Evolutionary conservation across 2,113 vertebrate species (phyloP).

Genomic region (Dasyurus viverrinus): DNA sequence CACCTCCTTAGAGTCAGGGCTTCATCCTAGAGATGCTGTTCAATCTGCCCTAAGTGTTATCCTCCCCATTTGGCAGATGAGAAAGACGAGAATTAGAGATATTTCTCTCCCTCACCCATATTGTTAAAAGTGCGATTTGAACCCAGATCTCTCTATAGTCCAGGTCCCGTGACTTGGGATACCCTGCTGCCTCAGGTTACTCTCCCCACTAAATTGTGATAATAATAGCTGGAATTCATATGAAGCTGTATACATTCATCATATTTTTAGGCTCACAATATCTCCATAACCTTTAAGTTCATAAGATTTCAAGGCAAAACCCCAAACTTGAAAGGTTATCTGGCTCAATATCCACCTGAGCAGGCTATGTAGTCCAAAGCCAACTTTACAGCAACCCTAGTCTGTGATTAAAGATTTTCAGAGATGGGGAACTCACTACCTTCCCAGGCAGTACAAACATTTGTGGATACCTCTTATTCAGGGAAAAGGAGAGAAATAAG

Average conservation of each 20-base stretch:
- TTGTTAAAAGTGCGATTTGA: background rate
- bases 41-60: background rate
- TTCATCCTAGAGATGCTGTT: background rate
- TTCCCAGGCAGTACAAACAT: background rate
- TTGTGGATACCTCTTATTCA: background rate
- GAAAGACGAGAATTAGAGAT: background rate
- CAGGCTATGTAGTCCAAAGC: background rate
- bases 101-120: background rate
- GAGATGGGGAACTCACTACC: background rate
- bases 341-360: background rate
- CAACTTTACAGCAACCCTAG: background rate
- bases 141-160: background rate
- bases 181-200: background rate
- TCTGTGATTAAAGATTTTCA: background rate
- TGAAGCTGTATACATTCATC: background rate
- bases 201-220: background rate
- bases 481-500: background rate
- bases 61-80: background rate
- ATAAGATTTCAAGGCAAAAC: background rate
- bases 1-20: too few relatives aligned
- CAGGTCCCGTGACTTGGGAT: background rate
- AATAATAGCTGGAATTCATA: background rate
- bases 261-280: background rate
- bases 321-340: background rate
- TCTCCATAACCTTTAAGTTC: background rate